Base-by-base conservation (phyloP, 2,113 vertebrate genomes). In the Danionella cerebrum region DNA sequence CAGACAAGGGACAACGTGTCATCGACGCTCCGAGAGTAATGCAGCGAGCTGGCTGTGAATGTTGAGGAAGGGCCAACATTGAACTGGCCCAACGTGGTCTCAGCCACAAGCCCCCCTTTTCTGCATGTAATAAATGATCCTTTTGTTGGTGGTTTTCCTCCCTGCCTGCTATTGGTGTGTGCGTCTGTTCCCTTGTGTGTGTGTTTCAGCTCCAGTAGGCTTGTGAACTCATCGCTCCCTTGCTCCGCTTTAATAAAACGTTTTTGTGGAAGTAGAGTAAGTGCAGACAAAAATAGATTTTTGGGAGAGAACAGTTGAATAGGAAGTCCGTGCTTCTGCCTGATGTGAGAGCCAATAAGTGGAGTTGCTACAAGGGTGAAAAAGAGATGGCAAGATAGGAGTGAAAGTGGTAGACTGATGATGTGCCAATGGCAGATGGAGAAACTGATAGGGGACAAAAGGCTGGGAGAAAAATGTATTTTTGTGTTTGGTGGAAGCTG, bases 21-120 rank as follows among this genome's bases (percentile, higher is more conserved):
- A 70, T 76, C 54, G 60, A 75, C 7, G 54, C 31, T 22, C n/a
- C n/a, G 74, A 73, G 76, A 73, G 57, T 77, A 79, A 78, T 84
- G 82, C 83, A 83, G 78, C 81, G 80, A 79, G 74, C 78, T 87
- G 84, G 81, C 87, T 89, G 84, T 85, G 83, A 89, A 88, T 84
- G 82, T 83, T 86, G 84, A 85, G 81, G 81, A 74, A 77, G 70
- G 80, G 83, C 84, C 85, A 86, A 79, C 48, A 14, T 42, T 59
- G 24, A 44, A 47, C 78, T 80, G 57, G 42, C n/a, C 74, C 79
- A 77, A 75, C 75, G 74, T 70, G 60, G 55, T 59, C 69, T 47
- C 58, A 70, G 65, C 77, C 45, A 4, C 62, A 29, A 42, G 9
- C 13, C 31, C 33, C 12, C 74, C 78, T 79, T 76, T 76, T 80